Evolutionary conservation across 2,113 vertebrate species (phyloP).

Genomic region (Halcyon senegalensis): DNA sequence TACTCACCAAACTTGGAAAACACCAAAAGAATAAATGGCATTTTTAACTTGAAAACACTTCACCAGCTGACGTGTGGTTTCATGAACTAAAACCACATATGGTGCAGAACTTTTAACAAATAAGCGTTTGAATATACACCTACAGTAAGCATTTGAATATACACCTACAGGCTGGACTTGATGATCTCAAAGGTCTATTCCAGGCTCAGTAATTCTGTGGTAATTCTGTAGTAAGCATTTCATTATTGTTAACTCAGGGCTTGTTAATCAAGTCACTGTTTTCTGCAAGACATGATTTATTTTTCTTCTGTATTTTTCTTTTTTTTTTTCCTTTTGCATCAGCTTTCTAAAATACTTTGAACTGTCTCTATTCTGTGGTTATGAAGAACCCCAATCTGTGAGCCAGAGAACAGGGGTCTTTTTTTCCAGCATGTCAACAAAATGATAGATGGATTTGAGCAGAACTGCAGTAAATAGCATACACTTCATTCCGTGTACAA

Average conservation of each 20-base stretch:
- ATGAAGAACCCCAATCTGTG: slow-evolving; percentile 25
- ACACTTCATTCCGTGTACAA: slow-evolving; percentile 46
- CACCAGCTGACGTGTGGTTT: neutral
- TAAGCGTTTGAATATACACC: neutral
- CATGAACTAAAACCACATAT: neutral
- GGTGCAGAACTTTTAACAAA: neutral
- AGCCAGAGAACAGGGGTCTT: slow-evolving; percentile 38
- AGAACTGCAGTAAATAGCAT: slow-evolving; percentile 47
- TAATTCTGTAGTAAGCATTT: neutral
- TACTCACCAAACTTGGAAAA: neutral
- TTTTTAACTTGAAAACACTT: neutral
- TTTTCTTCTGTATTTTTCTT: too few species aligned
- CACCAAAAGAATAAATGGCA: neutral
- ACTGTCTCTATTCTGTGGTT: neutral
- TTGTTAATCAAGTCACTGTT: neutral
- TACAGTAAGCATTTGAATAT: neutral
- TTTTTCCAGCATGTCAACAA: slow-evolving; percentile 69
- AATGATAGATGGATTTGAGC: slow-evolving; percentile 67
- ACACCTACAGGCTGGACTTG: too few species aligned
- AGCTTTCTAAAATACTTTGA: neutral
- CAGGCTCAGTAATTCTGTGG: too few species aligned
- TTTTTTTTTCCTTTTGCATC: too few species aligned
- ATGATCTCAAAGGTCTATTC: too few species aligned
- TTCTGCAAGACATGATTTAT: neutral
- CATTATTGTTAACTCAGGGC: neutral